These are phyloP conservation scores for Garrulus glandarius DNA, from an alignment of 2,797 vertebrate genomes.

Conservation along the genomic window DNA sequence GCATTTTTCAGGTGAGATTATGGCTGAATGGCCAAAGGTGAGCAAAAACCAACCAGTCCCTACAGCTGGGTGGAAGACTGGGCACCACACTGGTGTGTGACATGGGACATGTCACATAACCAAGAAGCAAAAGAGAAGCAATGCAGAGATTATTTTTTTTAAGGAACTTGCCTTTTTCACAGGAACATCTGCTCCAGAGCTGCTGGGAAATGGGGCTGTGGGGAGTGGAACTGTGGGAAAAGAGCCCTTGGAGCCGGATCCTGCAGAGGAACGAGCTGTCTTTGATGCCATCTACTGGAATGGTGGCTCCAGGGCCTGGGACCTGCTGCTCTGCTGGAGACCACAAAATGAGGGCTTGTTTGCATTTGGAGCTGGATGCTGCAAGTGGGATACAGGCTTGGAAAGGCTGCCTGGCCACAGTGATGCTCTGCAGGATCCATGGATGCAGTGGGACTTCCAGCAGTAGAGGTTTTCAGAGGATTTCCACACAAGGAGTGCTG, in stretches of 20 bases:
- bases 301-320: background rate
- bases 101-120: rapidly evolving
- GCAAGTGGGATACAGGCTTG: background rate
- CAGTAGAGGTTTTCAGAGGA: background rate
- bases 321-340: background rate
- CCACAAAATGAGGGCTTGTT: background rate
- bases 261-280: background rate
- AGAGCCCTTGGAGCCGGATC: background rate
- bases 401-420: background rate
- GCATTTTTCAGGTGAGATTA: background rate
- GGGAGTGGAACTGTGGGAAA: background rate
- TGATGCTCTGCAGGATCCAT: background rate
- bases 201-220: background rate
- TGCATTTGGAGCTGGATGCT: rapidly evolving
- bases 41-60: background rate
- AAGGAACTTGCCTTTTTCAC: background rate
- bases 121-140: background rate
- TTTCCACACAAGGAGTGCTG: background rate
- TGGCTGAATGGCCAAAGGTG: rapidly evolving
- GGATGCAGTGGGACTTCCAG: background rate
- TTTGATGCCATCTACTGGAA: slow-evolving; percentile 69
- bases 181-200: background rate
- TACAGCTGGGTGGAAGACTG: background rate
- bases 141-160: rapidly evolving
- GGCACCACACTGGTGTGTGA: rapidly evolving